Conservation (phyloP, 2,113 vertebrate species). For the Caranx ignobilis region DNA sequence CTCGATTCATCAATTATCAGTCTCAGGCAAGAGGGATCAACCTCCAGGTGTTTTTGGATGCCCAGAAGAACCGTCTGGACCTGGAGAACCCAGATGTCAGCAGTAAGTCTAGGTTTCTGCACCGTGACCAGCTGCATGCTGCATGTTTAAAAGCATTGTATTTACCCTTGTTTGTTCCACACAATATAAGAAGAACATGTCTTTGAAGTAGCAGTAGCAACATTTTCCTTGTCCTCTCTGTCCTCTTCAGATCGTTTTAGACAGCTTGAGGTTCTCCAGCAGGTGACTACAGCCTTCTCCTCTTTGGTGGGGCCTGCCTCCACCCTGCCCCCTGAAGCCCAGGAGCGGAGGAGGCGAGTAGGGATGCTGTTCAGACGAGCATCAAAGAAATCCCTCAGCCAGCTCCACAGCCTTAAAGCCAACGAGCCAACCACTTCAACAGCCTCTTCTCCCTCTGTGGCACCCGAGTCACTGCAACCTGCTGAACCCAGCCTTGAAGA, state of each 20-base stretch:
- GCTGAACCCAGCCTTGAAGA: constrained; percentile 23
- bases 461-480: constrained; percentile 2
- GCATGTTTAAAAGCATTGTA: background rate
- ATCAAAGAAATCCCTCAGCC: constrained; percentile 73
- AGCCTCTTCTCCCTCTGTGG: background rate
- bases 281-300: constrained; percentile 82
- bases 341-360: constrained; percentile 72
- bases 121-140: background rate
- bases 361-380: constrained; percentile 71
- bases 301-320: constrained; percentile 61
- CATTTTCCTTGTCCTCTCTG: background rate
- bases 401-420: constrained; percentile 24
- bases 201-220: no score
- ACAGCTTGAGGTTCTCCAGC: constrained; percentile 83
- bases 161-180: background rate
- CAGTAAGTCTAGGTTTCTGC: constrained; percentile 81
- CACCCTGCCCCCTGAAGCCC: constrained; percentile 53
- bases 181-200: background rate
- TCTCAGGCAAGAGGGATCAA: constrained; percentile 90
- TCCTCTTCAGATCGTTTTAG: constrained; percentile 78
- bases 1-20: constrained; percentile 87
- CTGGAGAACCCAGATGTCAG: constrained; percentile 86
- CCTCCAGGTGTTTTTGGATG: constrained; percentile 88
- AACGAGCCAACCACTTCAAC: background rate
- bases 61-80: constrained; percentile 88